Conservation (phyloP, 2,113 vertebrate species). For the Siphamia tubifer region DNA sequence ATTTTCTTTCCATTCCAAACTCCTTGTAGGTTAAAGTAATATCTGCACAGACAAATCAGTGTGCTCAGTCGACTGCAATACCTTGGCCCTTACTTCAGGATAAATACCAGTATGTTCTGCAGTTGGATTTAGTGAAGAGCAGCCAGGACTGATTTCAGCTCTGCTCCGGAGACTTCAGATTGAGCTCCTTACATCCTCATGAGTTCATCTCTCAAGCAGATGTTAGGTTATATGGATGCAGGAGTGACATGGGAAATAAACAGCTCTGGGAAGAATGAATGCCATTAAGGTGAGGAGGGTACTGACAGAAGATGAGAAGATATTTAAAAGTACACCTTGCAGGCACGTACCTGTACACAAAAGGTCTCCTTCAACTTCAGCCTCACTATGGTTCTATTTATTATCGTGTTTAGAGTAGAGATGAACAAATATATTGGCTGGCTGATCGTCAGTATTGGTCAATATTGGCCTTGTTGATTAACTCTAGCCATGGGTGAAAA, state of each 20-base stretch:
- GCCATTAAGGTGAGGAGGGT: neutral
- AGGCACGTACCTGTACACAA: neutral
- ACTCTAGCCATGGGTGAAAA: too few species aligned
- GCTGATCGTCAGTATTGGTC: too few species aligned
- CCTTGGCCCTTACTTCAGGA: neutral
- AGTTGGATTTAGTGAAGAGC: neutral
- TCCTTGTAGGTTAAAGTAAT: constrained; percentile 12
- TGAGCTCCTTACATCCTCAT: too few species aligned
- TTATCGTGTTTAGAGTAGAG: too few species aligned
- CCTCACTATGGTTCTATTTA: too few species aligned
- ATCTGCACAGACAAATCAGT: constrained; percentile 7
- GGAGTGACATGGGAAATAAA: constrained; percentile 3
- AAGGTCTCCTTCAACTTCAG: neutral
- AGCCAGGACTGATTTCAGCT: neutral
- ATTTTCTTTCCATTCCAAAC: constrained; percentile 24
- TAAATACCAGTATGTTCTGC: constrained; percentile 20
- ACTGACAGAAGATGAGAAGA: neutral
- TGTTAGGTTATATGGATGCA: neutral
- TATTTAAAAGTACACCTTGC: neutral
- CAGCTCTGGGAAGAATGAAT: neutral
- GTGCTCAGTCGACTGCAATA: neutral
- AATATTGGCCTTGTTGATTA: too few species aligned
- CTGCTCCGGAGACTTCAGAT: neutral
- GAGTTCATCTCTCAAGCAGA: neutral
- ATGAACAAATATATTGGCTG: too few species aligned